Evolutionary conservation across 1,140 invertebrate genomes (phyloP).

Genomic region (Neotoxoptera formosana): DNA sequence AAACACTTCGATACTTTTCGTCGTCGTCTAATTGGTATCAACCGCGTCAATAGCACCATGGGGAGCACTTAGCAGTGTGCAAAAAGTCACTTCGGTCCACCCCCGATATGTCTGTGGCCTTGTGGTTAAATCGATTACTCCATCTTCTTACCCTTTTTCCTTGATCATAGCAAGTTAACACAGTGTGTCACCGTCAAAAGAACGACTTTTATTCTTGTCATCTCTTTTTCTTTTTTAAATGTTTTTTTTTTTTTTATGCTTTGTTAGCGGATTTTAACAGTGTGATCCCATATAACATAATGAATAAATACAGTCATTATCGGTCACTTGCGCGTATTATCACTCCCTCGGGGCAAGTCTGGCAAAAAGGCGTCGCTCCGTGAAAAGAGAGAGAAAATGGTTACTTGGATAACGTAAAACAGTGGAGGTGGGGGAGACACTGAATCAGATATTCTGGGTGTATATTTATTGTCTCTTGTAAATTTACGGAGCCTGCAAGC

Average conservation of each 20-base stretch:
- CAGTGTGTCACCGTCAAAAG: not conserved
- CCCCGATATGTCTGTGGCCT: not conserved
- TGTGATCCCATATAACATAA: not conserved
- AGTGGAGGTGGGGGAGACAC: not conserved
- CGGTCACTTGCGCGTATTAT: slow-evolving; percentile 30
- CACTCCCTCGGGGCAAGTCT: slow-evolving; percentile 24
- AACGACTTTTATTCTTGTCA: slow-evolving; percentile 18
- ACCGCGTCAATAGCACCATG: slow-evolving; percentile 7
- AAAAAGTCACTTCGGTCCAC: slow-evolving; percentile 38
- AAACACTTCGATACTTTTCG: not conserved
- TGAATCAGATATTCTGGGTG: slow-evolving; percentile 50
- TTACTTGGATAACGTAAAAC: not conserved
- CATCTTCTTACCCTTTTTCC: not conserved
- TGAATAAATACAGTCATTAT: slow-evolving; percentile 51
- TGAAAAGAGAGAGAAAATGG: slow-evolving; percentile 31
- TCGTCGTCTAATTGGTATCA: slow-evolving; percentile 38
- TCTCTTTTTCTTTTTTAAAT: not conserved
- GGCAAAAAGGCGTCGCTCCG: slow-evolving; percentile 25
- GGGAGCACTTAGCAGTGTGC: not conserved
- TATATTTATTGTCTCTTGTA: slow-evolving; percentile 56
- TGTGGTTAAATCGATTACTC: slow-evolving; percentile 34
- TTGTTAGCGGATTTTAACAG: not conserved
- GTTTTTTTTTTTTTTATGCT: slow-evolving; percentile 2
- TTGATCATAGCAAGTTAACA: not conserved
- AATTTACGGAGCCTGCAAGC: slow-evolving; percentile 42